These are phyloP conservation scores for Gila robusta DNA, from an alignment of 2,797 vertebrate species.

Conservation along the genomic window DNA sequence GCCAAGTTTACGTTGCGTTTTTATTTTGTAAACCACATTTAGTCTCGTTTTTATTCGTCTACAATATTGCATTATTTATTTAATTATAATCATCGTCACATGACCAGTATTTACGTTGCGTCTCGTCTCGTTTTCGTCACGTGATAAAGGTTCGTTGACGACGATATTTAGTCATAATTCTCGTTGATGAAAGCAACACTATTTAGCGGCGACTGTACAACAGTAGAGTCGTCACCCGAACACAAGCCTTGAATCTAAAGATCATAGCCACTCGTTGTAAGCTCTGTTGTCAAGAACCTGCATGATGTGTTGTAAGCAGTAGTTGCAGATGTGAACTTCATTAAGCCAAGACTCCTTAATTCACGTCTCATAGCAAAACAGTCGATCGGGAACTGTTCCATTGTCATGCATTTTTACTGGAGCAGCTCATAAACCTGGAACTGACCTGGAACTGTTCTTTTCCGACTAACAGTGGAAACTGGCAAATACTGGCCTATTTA, in stretches of 20 bases:
- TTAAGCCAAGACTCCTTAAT: neutral
- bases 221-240: neutral
- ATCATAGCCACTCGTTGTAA: slow-evolving; percentile 8
- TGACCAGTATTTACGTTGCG: too few species aligned
- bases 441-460: neutral
- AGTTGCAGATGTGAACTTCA: neutral
- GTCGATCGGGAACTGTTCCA: neutral
- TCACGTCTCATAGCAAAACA: neutral
- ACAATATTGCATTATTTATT: too few species aligned
- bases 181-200: too few species aligned
- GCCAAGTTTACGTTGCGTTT: too few species aligned
- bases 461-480: neutral
- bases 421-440: neutral
- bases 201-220: neutral
- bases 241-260: slow-evolving; percentile 4
- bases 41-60: too few species aligned
- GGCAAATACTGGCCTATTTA: neutral
- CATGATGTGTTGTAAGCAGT: neutral
- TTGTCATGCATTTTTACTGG: neutral
- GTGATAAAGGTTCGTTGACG: too few species aligned
- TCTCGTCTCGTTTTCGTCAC: too few species aligned
- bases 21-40: too few species aligned
- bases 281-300: neutral
- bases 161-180: too few species aligned
- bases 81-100: too few species aligned